A percentile compares a stretch with the other conserved stretches of the same genome.
These are phyloP conservation scores for Melitaea athalia DNA, from an alignment of 2,888 invertebrate species.

Conservation along the genomic window DNA sequence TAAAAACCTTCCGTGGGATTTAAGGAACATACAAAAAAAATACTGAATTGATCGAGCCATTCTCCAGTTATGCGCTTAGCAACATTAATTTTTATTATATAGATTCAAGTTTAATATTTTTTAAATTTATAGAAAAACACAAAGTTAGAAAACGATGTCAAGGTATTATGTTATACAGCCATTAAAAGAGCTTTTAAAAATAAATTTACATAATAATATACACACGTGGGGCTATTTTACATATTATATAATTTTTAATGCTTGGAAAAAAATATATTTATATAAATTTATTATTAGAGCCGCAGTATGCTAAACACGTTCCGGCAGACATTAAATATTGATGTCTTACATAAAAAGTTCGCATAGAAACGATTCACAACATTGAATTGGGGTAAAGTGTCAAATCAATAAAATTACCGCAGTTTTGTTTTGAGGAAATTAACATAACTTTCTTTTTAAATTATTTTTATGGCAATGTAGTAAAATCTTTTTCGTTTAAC, in stretches of 20 bases:
- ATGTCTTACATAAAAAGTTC: constrained; percentile 50
- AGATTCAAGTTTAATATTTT: too few relatives aligned
- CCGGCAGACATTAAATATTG: constrained; percentile 30
- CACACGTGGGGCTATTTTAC: not conserved
- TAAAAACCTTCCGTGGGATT: too few relatives aligned
- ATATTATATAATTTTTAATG: not conserved
- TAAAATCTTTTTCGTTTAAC: constrained; percentile 7
- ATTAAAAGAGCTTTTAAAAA: not conserved
- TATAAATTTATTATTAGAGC: constrained; percentile 12
- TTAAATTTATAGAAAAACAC: too few relatives aligned
- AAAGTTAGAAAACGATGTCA: not conserved
- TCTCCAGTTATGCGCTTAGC: too few relatives aligned
- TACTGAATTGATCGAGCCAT: too few relatives aligned
- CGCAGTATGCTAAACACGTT: constrained; percentile 23
- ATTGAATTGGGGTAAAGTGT: constrained; percentile 64
- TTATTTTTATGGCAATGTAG: not conserved
- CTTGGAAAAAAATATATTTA: not conserved
- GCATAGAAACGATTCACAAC: constrained; percentile 63
- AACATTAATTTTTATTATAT: too few relatives aligned
- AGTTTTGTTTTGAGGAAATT: constrained; percentile 74
- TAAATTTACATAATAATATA: not conserved
- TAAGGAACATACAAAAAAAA: too few relatives aligned
- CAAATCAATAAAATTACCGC: constrained; percentile 83
- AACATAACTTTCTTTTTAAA: constrained; percentile 25
- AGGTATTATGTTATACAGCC: not conserved